phyloP scores from a whole-genome alignment of 2,888 invertebrate species.

The Pollenia angustigena region DNA sequence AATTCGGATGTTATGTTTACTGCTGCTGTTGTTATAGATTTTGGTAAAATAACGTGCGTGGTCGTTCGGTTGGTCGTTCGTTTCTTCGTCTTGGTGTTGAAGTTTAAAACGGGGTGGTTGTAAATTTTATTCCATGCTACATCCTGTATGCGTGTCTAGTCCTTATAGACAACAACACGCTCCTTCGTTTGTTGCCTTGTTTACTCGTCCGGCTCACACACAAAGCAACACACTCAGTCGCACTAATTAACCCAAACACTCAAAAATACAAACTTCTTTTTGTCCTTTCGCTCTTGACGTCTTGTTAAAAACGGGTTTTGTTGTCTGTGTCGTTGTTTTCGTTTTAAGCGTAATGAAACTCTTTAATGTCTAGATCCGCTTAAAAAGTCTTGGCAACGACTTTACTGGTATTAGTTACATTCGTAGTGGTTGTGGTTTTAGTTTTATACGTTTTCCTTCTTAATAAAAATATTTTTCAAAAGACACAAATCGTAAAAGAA shows the following conservation, averaged over 20 bases:
- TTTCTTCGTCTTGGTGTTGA: conserved; percentile 5
- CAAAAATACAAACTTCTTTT: conserved; percentile 19
- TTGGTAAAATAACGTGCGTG: not conserved
- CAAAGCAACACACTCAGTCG: not conserved
- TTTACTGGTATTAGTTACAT: conserved; percentile 77
- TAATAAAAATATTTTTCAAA: conserved; percentile 55
- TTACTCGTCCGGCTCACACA: conserved; percentile 2
- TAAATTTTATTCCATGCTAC: not conserved
- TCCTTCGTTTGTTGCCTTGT: conserved; percentile 21
- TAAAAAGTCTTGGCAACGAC: conserved; percentile 74
- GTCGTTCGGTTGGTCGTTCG: conserved; percentile 2
- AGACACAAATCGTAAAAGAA: conserved; percentile 60
- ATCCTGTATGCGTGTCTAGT: conserved; percentile 37
- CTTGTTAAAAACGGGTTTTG: conserved; percentile 28
- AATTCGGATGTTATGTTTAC: conserved; percentile 9
- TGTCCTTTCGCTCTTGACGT: conserved; percentile 66
- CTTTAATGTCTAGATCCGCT: conserved; percentile 67
- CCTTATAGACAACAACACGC: conserved; percentile 42
- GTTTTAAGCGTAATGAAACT: conserved; percentile 22
- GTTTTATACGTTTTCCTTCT: conserved; percentile 63
- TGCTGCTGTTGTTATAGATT: conserved; percentile 8
- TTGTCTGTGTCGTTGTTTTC: conserved; percentile 22
- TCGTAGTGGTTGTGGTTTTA: conserved; percentile 81
- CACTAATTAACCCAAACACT: not conserved
- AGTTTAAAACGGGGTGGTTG: conserved; percentile 30